phyloP scores from a whole-genome alignment of 2,113 vertebrate species.

The Gila orcuttii region DNA sequence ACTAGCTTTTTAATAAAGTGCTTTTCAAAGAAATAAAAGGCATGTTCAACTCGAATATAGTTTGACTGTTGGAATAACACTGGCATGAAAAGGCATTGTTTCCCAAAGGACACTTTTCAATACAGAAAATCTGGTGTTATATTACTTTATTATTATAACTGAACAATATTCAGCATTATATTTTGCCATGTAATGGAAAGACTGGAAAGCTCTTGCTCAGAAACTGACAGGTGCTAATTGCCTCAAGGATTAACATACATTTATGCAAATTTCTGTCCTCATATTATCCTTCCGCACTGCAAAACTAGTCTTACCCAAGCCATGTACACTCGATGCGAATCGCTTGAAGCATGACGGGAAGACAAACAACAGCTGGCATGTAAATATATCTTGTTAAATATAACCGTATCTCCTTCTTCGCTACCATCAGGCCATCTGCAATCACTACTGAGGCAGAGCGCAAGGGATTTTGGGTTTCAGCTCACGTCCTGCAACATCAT shows the following conservation, averaged over 20 bases:
- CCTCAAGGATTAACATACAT: slow-evolving; percentile 38
- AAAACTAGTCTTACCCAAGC: slow-evolving; percentile 37
- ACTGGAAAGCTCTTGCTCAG: background rate
- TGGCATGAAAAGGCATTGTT: background rate
- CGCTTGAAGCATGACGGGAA: slow-evolving; percentile 38
- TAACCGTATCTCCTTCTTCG: slow-evolving; percentile 36
- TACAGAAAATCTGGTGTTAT: background rate
- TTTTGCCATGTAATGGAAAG: slow-evolving; percentile 21
- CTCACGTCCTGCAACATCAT: slow-evolving; percentile 49
- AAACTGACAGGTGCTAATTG: slow-evolving; percentile 54
- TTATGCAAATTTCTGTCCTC: slow-evolving; percentile 23
- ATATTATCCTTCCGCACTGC: background rate
- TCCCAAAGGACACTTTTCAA: slow-evolving; percentile 15
- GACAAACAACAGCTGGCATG: slow-evolving; percentile 59
- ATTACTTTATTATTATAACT: no score
- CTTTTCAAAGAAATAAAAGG: slow-evolving; percentile 2
- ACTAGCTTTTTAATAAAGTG: slow-evolving; percentile 22
- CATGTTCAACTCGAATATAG: slow-evolving; percentile 17
- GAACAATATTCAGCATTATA: background rate
- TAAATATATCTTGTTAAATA: slow-evolving; percentile 62
- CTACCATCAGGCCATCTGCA: slow-evolving; percentile 24
- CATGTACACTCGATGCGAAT: slow-evolving; percentile 22
- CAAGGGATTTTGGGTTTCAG: slow-evolving; percentile 42
- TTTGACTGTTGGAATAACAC: slow-evolving; percentile 33
- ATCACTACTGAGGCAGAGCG: slow-evolving; percentile 29